Percentiles rank a stretch among this genome's conserved stretches.
Evolutionary conservation across 2,888 invertebrate species (phyloP).

Genomic region (Heliothis peltigera): DNA sequence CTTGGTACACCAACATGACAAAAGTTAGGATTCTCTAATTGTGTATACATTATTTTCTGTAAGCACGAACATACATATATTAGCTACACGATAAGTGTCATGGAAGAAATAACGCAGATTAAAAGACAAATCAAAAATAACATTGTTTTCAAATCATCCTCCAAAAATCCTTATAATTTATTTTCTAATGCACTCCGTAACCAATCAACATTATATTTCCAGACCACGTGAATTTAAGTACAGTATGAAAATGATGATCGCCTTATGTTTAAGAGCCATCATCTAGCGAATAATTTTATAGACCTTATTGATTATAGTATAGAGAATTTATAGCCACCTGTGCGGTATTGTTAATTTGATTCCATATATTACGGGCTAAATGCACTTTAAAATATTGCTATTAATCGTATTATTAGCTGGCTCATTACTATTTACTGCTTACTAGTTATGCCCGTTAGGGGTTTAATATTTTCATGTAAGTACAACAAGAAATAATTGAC

Average conservation of each 20-base stretch:
- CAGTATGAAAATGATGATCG: constrained; percentile 19
- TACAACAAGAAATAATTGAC: neutral
- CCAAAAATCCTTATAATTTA: neutral
- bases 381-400: constrained; percentile 10
- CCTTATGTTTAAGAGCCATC: constrained; percentile 19
- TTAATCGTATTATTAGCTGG: constrained; percentile 1
- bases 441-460: no score
- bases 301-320: constrained; percentile 19
- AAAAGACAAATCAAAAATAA: no score
- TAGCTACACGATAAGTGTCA: no score
- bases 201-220: constrained; percentile 14
- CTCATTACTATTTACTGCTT: neutral
- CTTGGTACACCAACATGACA: neutral
- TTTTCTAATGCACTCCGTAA: neutral
- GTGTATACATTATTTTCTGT: no score
- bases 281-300: constrained; percentile 26
- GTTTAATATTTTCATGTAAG: neutral
- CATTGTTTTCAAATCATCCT: neutral
- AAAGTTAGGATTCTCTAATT: neutral
- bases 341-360: constrained; percentile 30
- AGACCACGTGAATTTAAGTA: constrained; percentile 14
- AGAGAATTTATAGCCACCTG: constrained; percentile 21
- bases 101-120: no score
- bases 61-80: no score
- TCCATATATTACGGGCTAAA: constrained; percentile 13